Evolutionary conservation across 2,797 vertebrate species (phyloP).

Genomic region (Linurgus olivaceus): DNA sequence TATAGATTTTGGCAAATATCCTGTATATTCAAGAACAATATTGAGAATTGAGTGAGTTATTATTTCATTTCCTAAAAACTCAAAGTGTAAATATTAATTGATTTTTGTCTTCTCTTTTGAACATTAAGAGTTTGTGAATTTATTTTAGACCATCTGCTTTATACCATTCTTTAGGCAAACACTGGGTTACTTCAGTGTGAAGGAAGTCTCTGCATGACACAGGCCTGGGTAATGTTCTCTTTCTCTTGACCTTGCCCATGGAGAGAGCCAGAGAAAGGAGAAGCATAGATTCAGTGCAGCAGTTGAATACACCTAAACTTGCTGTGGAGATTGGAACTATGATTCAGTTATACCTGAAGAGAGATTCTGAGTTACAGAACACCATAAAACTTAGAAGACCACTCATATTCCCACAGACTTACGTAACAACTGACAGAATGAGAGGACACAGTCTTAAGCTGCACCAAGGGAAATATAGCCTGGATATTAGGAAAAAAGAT

Average conservation of each 20-base stretch:
- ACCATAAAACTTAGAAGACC: neutral
- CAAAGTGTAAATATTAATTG: neutral
- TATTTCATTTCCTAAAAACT: neutral
- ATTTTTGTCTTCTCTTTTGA: neutral
- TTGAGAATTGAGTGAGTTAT: neutral
- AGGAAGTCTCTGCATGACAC: neutral
- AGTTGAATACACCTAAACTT: neutral
- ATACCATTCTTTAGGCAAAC: neutral
- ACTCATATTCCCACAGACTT: neutral
- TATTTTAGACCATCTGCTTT: neutral
- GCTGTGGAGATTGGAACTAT: neutral
- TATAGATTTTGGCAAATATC: neutral
- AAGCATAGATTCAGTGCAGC: neutral
- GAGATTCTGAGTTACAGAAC: neutral
- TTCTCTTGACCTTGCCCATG: neutral
- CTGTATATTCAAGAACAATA: neutral
- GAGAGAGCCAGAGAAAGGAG: neutral
- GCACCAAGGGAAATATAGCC: neutral
- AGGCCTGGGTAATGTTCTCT: neutral
- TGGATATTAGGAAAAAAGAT: neutral
- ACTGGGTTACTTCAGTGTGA: neutral
- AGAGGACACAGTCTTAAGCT: neutral
- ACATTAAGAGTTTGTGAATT: neutral
- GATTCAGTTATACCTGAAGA: neutral
- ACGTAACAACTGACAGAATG: neutral